Evolutionary conservation across 2,888 invertebrate genomes (phyloP).

Genomic region (Hermaeophaga mercurialis): DNA sequence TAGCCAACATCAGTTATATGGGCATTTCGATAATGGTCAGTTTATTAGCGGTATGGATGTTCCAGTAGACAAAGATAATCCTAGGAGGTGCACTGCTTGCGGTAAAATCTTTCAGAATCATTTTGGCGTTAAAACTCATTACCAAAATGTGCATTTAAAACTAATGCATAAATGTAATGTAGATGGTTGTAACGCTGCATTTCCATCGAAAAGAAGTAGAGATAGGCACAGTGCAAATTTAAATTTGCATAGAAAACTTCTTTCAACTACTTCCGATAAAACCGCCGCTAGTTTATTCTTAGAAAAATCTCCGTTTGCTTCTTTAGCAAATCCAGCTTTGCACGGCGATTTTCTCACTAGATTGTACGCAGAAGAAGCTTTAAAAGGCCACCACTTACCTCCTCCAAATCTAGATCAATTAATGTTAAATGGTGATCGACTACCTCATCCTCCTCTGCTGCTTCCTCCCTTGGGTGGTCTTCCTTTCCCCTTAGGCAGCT

Average conservation of each 20-base stretch:
- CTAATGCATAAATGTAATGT: conserved; percentile 94
- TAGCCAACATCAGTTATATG: conserved; percentile 68
- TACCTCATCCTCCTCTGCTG: conserved; percentile 64
- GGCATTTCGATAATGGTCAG: conserved; percentile 75
- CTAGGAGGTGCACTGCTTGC: conserved; percentile 88
- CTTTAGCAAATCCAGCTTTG: conserved; percentile 66
- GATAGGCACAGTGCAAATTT: conserved; percentile 92
- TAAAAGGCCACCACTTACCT: conserved; percentile 59
- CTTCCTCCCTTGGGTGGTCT: conserved; percentile 65
- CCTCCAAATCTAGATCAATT: conserved; percentile 58
- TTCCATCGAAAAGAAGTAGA: conserved; percentile 89
- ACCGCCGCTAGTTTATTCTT: conserved; percentile 56
- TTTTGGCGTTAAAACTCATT: conserved; percentile 92
- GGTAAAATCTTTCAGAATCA: conserved; percentile 93
- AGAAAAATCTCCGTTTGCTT: conserved; percentile 62
- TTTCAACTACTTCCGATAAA: conserved; percentile 71
- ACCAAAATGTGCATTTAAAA: conserved; percentile 94
- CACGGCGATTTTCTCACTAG: conserved; percentile 81
- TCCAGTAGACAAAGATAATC: conserved; percentile 90
- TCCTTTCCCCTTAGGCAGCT: conserved; percentile 60
- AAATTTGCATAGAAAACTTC: conserved; percentile 86
- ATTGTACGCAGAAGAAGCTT: conserved; percentile 76
- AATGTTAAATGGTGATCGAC: conserved; percentile 59
- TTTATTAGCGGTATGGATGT: conserved; percentile 79
- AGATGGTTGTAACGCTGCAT: conserved; percentile 93